phyloP scores from a whole-genome alignment of 2,113 vertebrate genomes.

The Cyprinodon tularosa region DNA sequence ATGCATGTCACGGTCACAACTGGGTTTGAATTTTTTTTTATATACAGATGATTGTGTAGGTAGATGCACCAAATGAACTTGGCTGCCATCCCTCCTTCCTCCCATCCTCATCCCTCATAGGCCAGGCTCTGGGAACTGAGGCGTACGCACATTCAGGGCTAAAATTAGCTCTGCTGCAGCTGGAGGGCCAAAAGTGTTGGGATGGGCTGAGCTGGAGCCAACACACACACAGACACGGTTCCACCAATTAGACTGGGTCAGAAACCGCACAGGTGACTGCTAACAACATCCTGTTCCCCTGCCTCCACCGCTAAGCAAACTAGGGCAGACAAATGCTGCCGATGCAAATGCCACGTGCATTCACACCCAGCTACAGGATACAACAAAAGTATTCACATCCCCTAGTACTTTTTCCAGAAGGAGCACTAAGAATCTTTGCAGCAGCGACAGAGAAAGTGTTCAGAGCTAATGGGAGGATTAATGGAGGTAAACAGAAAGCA shows the following conservation, averaged over 20 bases:
- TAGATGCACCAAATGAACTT: conserved; percentile 29
- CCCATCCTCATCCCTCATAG: conserved; percentile 49
- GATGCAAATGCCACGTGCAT: conserved; percentile 48
- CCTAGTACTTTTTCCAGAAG: not conserved
- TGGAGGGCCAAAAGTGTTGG: conserved; percentile 73
- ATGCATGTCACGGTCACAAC: conserved; percentile 3
- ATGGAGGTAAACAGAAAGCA: not conserved
- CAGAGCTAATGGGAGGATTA: not conserved
- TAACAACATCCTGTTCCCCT: conserved; percentile 20
- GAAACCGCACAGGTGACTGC: conserved; percentile 58
- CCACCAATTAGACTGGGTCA: conserved; percentile 46
- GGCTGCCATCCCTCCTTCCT: conserved; percentile 32
- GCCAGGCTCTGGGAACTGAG: conserved; percentile 64
- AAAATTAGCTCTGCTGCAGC: conserved; percentile 80
- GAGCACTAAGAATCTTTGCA: not conserved
- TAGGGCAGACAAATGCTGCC: conserved; percentile 28
- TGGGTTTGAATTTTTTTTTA: not conserved
- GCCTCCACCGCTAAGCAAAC: conserved; percentile 13
- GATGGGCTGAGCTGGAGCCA: conserved; percentile 51
- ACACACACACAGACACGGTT: conserved; percentile 32
- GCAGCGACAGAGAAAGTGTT: not conserved
- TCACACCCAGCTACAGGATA: conserved; percentile 9
- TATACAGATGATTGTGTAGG: not conserved
- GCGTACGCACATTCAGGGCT: conserved; percentile 70
- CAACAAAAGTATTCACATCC: not conserved